Base-by-base conservation (phyloP, 1,140 invertebrate genomes). In the Euura saliciscinereae region DNA sequence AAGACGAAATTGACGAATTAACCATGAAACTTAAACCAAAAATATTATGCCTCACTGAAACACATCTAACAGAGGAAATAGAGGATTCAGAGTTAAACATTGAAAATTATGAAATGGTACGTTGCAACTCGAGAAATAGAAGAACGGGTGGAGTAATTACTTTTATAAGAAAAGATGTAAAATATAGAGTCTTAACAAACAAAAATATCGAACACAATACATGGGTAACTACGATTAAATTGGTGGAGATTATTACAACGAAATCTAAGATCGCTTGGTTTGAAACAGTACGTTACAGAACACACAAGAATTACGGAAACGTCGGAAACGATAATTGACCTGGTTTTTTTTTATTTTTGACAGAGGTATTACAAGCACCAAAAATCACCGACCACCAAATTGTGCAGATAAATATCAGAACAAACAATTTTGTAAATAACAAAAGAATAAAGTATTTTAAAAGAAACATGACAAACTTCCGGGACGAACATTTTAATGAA, bases 231-330 rank as follows among this genome's bases (percentile, higher is more conserved):
- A 70, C 66, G n/a, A 73, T 70, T n/a, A 45, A 70, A 70, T 43
- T 51, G 46, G 11, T 2, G 46, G 11, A 51, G 7, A n/a, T n/a
- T n/a, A n/a, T n/a, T n/a, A 45, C 43, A 11, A 59, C 69, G 69
- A 43, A 45, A 71, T 10, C 51, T 67, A 44, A 11, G 5, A 67
- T 45, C 44, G 43, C 10, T 74, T 8, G 73, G 77, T 42, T 68
- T 76, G 45, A 66, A 71, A 42, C 73, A 78, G 65, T 72, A 46
- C 8, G 72, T 74, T 6, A 69, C 44, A 11, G 46, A 71, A 10
- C 68, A 65, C 65, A 76, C 73, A 43, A 74, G 74, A 64, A 67
- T 74, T 44, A 74, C 71, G 65, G 66, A 65, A 8, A 71, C 66
- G n/a, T 67, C 69, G 11, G 43, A 71, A 66, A 74, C 69, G 44